Percentiles rank a stretch among this genome's conserved stretches.
Evolutionary conservation across 2,113 vertebrate species (phyloP).

Genomic region (Nestor notabilis): DNA sequence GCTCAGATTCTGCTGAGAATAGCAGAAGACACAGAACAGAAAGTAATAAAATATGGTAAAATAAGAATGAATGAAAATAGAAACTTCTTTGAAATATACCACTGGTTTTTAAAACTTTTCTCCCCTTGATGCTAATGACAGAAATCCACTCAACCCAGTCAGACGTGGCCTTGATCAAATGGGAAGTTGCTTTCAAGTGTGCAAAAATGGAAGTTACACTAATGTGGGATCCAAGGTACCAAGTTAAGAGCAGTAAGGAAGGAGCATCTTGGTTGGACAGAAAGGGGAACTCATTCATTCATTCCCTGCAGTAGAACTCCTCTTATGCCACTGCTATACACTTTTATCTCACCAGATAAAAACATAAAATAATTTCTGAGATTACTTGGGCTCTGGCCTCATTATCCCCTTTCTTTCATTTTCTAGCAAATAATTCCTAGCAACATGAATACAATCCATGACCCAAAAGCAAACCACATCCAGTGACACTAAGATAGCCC

Average conservation of each 20-base stretch:
- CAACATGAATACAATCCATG: neutral
- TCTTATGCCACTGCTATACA: neutral
- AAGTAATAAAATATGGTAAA: neutral
- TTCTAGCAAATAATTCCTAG: neutral
- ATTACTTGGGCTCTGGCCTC: neutral
- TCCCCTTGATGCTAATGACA: neutral
- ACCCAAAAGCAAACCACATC: neutral
- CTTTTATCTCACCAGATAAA: neutral
- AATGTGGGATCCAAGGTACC: neutral
- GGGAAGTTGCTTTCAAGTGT: neutral
- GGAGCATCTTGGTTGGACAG: neutral
- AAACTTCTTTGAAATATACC: neutral
- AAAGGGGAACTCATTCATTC: neutral
- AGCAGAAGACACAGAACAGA: neutral
- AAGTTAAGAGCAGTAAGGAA: neutral
- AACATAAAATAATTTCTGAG: neutral
- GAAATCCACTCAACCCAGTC: neutral
- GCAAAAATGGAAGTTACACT: neutral
- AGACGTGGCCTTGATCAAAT: neutral
- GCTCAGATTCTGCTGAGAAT: neutral
- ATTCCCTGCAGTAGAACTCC: neutral
- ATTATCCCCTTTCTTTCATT: neutral
- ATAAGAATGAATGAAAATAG: neutral
- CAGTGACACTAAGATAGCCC: neutral
- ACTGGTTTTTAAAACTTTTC: neutral